Conservation (phyloP, 2,888 invertebrate species). For the Acanthococcus lagerstroemiae region DNA sequence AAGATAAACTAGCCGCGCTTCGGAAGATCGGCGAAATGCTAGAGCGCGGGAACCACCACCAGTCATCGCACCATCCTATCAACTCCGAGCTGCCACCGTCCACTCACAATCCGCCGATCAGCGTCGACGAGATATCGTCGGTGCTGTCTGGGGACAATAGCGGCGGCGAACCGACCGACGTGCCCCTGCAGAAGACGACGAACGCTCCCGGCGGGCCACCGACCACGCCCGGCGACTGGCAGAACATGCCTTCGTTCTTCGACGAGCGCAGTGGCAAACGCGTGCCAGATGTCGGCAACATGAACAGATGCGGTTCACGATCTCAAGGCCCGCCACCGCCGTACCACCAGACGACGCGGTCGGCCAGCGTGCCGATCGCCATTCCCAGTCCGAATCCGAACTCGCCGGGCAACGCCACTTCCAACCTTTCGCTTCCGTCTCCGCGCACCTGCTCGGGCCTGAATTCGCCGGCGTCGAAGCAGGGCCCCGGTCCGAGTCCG, state of each 20-base stretch:
- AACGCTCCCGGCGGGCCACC: background rate
- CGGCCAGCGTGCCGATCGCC: slow-evolving; percentile 63
- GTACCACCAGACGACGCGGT: slow-evolving; percentile 62
- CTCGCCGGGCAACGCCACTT: slow-evolving; percentile 60
- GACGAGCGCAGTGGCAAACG: slow-evolving; percentile 32
- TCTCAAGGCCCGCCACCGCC: slow-evolving; percentile 67
- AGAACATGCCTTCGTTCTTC: slow-evolving; percentile 32
- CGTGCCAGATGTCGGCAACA: slow-evolving; percentile 10
- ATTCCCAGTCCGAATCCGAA: slow-evolving; percentile 60
- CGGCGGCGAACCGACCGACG: slow-evolving; percentile 18
- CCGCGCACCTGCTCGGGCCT: slow-evolving; percentile 58
- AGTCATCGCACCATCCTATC: slow-evolving; percentile 2
- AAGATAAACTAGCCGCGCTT: slow-evolving; percentile 82
- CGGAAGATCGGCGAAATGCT: slow-evolving; percentile 86
- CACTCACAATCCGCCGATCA: slow-evolving; percentile 17
- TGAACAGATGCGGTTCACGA: slow-evolving; percentile 15
- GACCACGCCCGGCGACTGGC: slow-evolving; percentile 36
- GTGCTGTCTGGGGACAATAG: slow-evolving; percentile 5
- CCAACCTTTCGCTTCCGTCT: slow-evolving; percentile 62
- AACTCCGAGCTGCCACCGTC: slow-evolving; percentile 22
- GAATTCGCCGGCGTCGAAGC: slow-evolving; percentile 51
- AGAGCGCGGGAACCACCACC: slow-evolving; percentile 62
- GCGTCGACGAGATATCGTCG: slow-evolving; percentile 23
- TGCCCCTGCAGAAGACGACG: background rate
- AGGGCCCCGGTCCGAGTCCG: slow-evolving; percentile 50